Conservation (phyloP, 2,888 invertebrate species). For the Lochmaea crataegi region DNA sequence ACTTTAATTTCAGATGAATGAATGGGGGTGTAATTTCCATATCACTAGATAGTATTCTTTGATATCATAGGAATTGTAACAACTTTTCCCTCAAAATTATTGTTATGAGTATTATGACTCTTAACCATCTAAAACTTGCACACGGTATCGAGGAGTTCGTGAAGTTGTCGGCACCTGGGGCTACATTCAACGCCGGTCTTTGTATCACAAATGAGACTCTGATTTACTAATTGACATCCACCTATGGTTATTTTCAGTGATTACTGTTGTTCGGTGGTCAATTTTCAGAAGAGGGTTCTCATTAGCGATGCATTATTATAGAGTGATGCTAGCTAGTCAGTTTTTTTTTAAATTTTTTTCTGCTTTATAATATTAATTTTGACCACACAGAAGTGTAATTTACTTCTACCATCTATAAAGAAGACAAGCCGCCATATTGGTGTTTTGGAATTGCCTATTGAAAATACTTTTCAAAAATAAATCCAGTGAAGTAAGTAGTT, state of each 20-base stretch:
- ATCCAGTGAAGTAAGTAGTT: too few relatives aligned
- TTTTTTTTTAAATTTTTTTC: not conserved
- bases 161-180: slow-evolving; percentile 41
- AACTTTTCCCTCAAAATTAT: too few relatives aligned
- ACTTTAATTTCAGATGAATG: too few relatives aligned
- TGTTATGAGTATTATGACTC: not conserved
- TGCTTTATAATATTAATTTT: not conserved
- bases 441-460: too few relatives aligned
- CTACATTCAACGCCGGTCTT: slow-evolving; percentile 41
- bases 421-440: too few relatives aligned
- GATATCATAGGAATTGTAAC: too few relatives aligned
- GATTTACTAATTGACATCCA: slow-evolving; percentile 33
- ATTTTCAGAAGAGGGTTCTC: slow-evolving; percentile 18
- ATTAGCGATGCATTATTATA: slow-evolving; percentile 19
- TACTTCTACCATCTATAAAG: not conserved
- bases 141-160: slow-evolving; percentile 13
- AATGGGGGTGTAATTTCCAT: too few relatives aligned
- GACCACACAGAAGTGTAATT: slow-evolving; percentile 4
- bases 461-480: too few relatives aligned
- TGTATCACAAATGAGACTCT: slow-evolving; percentile 42
- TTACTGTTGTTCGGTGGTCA: slow-evolving; percentile 19
- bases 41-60: too few relatives aligned
- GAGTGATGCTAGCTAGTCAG: not conserved
- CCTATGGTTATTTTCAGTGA: slow-evolving; percentile 28
- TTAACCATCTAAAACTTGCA: not conserved